Base-by-base conservation (phyloP, 2,113 vertebrate genomes). In the Butorides virescens region DNA sequence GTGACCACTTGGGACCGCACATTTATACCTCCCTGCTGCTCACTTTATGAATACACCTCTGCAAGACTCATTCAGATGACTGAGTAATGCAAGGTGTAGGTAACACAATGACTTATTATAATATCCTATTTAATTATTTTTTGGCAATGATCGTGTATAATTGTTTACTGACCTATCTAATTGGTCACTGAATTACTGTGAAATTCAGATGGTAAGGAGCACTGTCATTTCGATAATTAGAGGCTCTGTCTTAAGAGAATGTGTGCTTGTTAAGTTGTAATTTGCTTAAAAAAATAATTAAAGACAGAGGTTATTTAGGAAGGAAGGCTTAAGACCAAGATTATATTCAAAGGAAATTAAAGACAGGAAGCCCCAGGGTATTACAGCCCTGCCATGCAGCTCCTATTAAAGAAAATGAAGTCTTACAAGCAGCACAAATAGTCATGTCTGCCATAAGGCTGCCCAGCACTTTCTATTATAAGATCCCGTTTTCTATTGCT, bases 271-370 rank as follows among this genome's bases (percentile, higher is more conserved):
- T 97, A 97, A 95, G 86, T 89, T 87, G 93, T 95, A 96, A 97
- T 97, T 96, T 97, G 93, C 95, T 95, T 92, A 39, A 97, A 96
- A 96, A 95, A 95, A 95, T 96, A 97, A 97, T 97, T 94, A 92
- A 96, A 97, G 90, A 92, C 97, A 95, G 96, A 94, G 78, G 95
- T 94, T 93, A 80, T 95, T 97, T 97, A 97, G 97, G 96, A 97
- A 97, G 97, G 97, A 96, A 97, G 96, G 93, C 93, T 97, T 97
- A 97, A 95, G 77, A 96, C 87, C 92, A 86, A 94, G 96, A 81
- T 93, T 97, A 92, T 85, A 96, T 97, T 96, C 92, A 96, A 94
- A 97, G 96, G 97, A 96, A 97, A 97, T 97, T 94, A 97, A 97
- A 97, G 94, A 81, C 97, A 96, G 93, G 95, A 95, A 96, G 97